These are phyloP conservation scores for Lamprotornis superbus DNA, from an alignment of 2,113 vertebrate species.

Conservation along the genomic window DNA sequence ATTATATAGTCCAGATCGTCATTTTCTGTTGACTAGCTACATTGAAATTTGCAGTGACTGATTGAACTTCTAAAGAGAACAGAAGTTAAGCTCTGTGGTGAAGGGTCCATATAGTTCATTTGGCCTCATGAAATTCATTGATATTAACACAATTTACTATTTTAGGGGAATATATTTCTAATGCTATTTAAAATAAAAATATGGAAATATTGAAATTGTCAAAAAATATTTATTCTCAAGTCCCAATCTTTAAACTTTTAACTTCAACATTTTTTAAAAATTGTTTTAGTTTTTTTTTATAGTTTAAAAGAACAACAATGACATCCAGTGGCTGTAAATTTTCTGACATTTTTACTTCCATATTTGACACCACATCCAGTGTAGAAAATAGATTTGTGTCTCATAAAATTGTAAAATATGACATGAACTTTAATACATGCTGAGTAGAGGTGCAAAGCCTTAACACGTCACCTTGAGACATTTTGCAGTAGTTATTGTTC, in stretches of 20 bases:
- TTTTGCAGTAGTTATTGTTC: background rate
- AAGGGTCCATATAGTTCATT: background rate
- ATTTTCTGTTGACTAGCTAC: background rate
- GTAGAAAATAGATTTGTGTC: background rate
- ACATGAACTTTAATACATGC: background rate
- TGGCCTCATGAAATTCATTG: background rate
- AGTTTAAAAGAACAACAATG: slow-evolving; percentile 23
- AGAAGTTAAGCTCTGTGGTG: background rate
- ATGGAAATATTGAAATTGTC: background rate
- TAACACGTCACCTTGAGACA: background rate
- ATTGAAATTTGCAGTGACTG: background rate
- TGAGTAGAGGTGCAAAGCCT: background rate
- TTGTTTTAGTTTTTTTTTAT: background rate
- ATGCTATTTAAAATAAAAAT: background rate
- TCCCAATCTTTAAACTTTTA: background rate
- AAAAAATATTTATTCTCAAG: background rate
- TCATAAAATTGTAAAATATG: background rate
- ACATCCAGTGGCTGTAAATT: slow-evolving; percentile 53
- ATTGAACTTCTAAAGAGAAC: background rate
- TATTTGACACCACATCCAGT: background rate
- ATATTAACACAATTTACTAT: background rate
- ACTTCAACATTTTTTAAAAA: background rate
- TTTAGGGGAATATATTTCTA: background rate
- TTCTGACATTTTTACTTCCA: background rate
- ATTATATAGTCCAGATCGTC: background rate